Evolutionary conservation across 2,888 invertebrate species (phyloP), one percentile per base, ranked within the genome.

Genomic region (Melipona bicolor): DNA sequence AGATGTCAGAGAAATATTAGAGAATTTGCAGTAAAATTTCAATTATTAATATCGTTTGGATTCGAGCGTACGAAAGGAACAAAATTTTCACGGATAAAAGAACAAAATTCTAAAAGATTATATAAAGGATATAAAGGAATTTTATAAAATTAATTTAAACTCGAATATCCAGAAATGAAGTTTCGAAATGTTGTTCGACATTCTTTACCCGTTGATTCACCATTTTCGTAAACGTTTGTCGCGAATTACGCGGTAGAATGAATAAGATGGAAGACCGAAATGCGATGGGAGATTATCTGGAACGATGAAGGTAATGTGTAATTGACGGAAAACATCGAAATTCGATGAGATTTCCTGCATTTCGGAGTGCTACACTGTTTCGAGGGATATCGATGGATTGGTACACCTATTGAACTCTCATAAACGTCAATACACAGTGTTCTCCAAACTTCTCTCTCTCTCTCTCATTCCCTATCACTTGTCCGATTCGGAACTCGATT

Each of bases 401-500:
- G 61, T 50, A n/a, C 50, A 24, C 17, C 36, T 65, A 36, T 75
- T 21, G 75, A 79, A 67, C 69, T 70, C 54, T 69, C 79, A 62
- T 79, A 69, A 77, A 64, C 21, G 68, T 49, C 75, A 19, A 19
- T 13, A n/a, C 43, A n/a, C 32, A 56, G 49, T 32, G 36, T 36
- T 19, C 61, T 76, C 13, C 17, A 1, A 27, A 27, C 76, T 56
- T 52, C 17, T 27, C 27, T 32, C 19, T 17, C 27, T 15, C 24
- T 5, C 27, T 61, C 27, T 61, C 24, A 9, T 3, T 43, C 9
- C 6, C 67, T 11, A 27, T 65, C 3, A 1, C 3, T 43, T 32
- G 61, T 52, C 15, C 36, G 17, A 27, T 43, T 69, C 32, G 62
- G 56, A 76, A 64, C 62, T 77, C 69, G 21, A 80, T 80, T 77